phyloP scores from a whole-genome alignment of 2,797 vertebrate species.

The Labroides dimidiatus region DNA sequence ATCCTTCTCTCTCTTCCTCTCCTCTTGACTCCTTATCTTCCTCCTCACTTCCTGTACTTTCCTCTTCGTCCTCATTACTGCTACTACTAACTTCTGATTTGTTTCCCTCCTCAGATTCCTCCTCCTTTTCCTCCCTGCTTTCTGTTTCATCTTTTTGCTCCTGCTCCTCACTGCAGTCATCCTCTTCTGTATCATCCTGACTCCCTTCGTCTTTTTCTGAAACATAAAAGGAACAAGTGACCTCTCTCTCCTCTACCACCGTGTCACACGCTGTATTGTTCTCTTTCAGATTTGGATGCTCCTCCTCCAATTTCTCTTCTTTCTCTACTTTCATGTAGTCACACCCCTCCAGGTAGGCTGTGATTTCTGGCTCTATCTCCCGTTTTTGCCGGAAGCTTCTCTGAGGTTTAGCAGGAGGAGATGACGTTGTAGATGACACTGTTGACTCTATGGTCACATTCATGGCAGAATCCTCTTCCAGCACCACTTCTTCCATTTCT shows the following conservation, averaged over 20 bases:
- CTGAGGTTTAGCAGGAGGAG: constrained; percentile 67
- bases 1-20: background rate
- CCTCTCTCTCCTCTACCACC: background rate
- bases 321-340: background rate
- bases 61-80: background rate
- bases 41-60: background rate
- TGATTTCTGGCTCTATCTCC: constrained; percentile 5
- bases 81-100: background rate
- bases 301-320: background rate
- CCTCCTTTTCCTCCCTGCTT: background rate
- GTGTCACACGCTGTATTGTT: background rate
- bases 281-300: background rate
- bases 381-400: constrained; percentile 63
- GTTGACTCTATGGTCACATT: background rate
- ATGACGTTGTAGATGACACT: background rate
- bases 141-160: background rate
- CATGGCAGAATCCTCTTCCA: background rate
- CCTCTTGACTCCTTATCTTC: background rate
- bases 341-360: constrained; percentile 48
- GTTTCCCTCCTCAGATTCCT: background rate
- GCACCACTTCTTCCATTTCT: background rate
- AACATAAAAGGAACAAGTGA: background rate
- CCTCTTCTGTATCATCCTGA: constrained; percentile 18
- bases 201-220: constrained; percentile 20
- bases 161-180: background rate